Base-by-base conservation (phyloP, 2,113 vertebrate genomes). In the Myxocyprinus asiaticus region DNA sequence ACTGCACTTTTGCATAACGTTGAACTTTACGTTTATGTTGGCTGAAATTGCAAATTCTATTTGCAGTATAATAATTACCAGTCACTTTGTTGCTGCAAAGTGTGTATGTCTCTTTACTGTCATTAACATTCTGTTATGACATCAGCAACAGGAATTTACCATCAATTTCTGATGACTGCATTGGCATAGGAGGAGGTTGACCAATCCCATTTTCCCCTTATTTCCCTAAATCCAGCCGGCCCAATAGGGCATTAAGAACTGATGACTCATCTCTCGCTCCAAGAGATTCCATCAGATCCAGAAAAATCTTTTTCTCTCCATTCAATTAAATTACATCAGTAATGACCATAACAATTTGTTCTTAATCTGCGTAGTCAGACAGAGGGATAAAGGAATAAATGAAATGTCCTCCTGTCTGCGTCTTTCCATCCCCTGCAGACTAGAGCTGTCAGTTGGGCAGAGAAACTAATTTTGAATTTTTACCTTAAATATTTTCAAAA, bases 361-460 rank as follows among this genome's bases (percentile, higher is more conserved):
- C 55, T 22, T 67, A 15, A 69, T 48, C 56, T 12, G 43, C 59
- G 43, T 33, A 33, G 1, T 33, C 22, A 56, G 42, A 79, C 12
- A 3, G 51, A n/a, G 9, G 56, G 65, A 47, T 51, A 51, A 17
- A 71, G 42, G 5, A 43, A 55, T 55, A 22, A 82, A 59, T 67
- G 22, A 81, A 72, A 55, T 33, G 22, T 33, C 5, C 76, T 77
- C 42, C 53, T 67, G 64, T 63, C 51, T 45, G 62, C 5, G 5
- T 43, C 33, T 58, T 43, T 15, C 22, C 45, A 7, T 12, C 2
- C 10, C 22, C 22, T 33, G 22, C 22, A 33, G 22, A 33, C 22
- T 33, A 33, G 22, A 3, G 22, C 22, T 33, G 22, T 33, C 22
- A 33, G 3, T 33, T 33, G 22, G 22, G 22, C 22, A 33, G 22